These are phyloP conservation scores for Pseudorhombus dupliciocellatus DNA, from an alignment of 2,113 vertebrate species.

Conservation along the genomic window DNA sequence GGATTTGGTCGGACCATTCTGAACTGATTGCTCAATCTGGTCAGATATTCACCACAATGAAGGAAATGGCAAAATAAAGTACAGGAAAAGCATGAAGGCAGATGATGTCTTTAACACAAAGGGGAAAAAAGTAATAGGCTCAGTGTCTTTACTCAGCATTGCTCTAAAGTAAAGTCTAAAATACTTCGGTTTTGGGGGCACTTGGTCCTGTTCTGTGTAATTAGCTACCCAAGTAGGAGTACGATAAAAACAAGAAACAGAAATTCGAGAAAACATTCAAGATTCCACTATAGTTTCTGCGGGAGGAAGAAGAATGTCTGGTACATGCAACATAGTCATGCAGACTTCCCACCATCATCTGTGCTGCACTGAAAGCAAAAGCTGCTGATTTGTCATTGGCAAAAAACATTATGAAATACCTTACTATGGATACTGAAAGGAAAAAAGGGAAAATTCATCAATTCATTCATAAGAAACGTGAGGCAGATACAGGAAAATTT, in stretches of 20 bases:
- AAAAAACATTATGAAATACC: not conserved
- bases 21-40: conserved; percentile 48
- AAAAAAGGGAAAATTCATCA: not conserved
- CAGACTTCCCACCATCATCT: conserved; percentile 41
- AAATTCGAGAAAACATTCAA: not conserved
- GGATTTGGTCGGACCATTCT: conserved; percentile 33
- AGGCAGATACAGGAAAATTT: not conserved
- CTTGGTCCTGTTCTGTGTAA: not conserved
- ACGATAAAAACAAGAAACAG: not conserved
- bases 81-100: conserved; percentile 1
- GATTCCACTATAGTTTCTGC: conserved; percentile 30
- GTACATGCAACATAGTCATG: conserved; percentile 62
- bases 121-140: not conserved
- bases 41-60: conserved; percentile 37
- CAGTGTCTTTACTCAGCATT: conserved; percentile 9
- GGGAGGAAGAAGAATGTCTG: conserved; percentile 30
- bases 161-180: conserved; percentile 12
- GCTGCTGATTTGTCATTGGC: not conserved
- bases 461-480: not conserved
- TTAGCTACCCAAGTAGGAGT: not conserved
- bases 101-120: not conserved
- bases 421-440: conserved; percentile 12
- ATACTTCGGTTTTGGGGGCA: not conserved
- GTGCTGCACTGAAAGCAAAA: conserved; percentile 49
- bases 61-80: not conserved